phyloP scores from a whole-genome alignment of 2,113 vertebrate species.

The Vidua chalybeata region DNA sequence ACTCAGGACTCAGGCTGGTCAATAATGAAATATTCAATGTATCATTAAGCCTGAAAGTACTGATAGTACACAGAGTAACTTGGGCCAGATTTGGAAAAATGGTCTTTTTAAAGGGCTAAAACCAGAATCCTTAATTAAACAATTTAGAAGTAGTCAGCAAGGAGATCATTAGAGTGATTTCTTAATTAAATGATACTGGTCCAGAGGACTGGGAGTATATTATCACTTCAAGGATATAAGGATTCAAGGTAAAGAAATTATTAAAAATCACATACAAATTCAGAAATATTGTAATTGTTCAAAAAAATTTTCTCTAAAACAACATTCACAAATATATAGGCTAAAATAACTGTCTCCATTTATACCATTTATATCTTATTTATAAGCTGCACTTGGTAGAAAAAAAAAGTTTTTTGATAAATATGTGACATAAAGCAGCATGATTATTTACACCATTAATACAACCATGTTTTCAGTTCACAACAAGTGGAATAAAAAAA shows the following conservation, averaged over 20 bases:
- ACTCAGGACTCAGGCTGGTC: background rate
- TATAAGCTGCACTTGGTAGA: background rate
- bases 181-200: background rate
- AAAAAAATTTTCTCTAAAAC: background rate
- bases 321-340: background rate
- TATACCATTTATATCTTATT: background rate
- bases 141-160: background rate
- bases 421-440: background rate
- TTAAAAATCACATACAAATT: background rate
- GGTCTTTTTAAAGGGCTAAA: background rate
- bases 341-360: background rate
- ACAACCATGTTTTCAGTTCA: background rate
- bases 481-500: background rate
- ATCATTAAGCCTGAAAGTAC: background rate
- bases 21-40: background rate
- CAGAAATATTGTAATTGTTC: background rate
- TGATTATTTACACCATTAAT: background rate
- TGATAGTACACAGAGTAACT: background rate
- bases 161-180: background rate
- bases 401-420: background rate
- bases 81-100: background rate
- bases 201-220: background rate
- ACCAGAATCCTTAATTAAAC: background rate
- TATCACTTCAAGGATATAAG: background rate
- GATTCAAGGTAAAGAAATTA: background rate